Base-by-base conservation (phyloP, 2,888 invertebrate species). In the Lasiommata megera region DNA sequence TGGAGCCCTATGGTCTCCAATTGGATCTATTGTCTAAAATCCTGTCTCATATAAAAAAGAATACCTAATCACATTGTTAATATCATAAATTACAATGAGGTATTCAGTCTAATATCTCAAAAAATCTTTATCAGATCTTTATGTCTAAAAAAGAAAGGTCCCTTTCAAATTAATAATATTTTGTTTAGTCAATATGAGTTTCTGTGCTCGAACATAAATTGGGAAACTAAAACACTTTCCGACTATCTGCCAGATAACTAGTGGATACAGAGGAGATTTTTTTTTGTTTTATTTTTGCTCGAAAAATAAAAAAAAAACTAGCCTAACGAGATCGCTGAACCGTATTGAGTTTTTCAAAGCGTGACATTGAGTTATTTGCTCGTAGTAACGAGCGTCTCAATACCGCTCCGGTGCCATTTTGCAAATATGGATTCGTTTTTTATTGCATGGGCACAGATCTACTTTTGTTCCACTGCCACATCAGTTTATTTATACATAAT, bases 291-390 rank as follows among this genome's bases (percentile, higher is more conserved):
- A 54, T 59, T 62, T 37, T 56, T 46, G 23, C n/a, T n/a, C n/a
- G n/a, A n/a, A 56, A 56, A 56, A 55, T 18, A 43, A 54, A 54
- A 55, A 63, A 54, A 54, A 52, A 60, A 54, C 60, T 40, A 40
- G 44, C 47, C 54, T 60, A 60, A 60, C 62, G 60, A 60, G 58
- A 54, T 28, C 56, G 51, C 41, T 50, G 56, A 54, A 62, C 50
- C 55, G 51, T 56, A 57, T 61, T 53, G 59, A 57, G 50, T 63
- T 56, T 57, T 50, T 28, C 58, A 61, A 56, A 54, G 54, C 54
- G 53, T 41, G 51, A 29, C 56, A 63, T 56, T 53, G 54, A 46
- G 57, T 50, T 62, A 55, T 40, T 56, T 47, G 23, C 14, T 54
- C 40, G 23, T 11, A 8, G 48, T 54, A 54, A 48, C 47, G 57